Conservation (phyloP, 2,113 vertebrate species). For the Monopterus albus region DNA sequence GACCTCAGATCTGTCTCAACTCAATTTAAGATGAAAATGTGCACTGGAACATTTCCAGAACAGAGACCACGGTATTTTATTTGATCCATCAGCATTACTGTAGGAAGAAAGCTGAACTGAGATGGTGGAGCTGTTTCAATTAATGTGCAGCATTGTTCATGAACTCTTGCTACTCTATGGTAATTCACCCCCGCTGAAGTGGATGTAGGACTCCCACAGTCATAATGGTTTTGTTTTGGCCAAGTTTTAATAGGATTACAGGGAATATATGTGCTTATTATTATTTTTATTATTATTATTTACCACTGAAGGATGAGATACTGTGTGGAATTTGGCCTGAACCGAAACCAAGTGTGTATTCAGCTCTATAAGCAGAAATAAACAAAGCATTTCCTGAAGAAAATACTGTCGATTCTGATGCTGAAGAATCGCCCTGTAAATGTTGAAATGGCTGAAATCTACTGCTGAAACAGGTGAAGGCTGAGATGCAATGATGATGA, state of each 20-base stretch:
- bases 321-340: constrained; percentile 7
- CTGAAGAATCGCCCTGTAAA: no score
- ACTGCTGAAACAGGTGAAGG: no score
- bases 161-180: constrained; percentile 66
- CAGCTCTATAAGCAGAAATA: background rate
- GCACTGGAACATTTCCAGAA: constrained; percentile 38
- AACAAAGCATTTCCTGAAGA: no score
- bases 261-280: no score
- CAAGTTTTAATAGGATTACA: constrained; percentile 75
- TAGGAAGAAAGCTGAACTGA: constrained; percentile 43
- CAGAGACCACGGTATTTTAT: constrained; percentile 37
- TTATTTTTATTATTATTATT: no score
- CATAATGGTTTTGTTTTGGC: constrained; percentile 71
- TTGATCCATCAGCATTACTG: constrained; percentile 51
- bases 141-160: constrained; percentile 73
- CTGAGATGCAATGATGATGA: no score
- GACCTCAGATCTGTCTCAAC: constrained; percentile 48
- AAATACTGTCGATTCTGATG: no score
- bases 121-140: constrained; percentile 73
- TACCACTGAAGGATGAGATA: constrained; percentile 55
- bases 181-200: constrained; percentile 74
- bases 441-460: no score
- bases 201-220: constrained; percentile 60
- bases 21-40: constrained; percentile 43
- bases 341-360: constrained; percentile 5